Evolutionary conservation across 2,113 vertebrate genomes (phyloP), one percentile per base, ranked within the genome.

Genomic region (Mohoua ochrocephala): DNA sequence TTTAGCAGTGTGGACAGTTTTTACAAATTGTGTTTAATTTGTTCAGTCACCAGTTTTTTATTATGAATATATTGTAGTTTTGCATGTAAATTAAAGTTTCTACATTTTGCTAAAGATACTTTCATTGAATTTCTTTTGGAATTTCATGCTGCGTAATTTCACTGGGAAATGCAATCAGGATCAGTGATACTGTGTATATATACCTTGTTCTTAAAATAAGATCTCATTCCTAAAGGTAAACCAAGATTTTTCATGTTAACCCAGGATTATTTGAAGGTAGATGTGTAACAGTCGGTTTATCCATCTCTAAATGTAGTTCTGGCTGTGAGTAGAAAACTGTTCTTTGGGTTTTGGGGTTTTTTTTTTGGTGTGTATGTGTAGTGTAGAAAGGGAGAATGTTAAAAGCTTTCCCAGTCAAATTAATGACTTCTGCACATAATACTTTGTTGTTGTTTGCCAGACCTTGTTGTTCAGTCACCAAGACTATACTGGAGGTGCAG

Each of bases 51-150:
- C 82, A 93, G 13, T 95, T 93, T 97, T 96, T 93, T 97, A 89
- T 93, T 93, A 95, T 74, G 53, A 91, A 53, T 87, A 88, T 97
- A 60, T 93, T 97, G 82, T 96, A 93, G 92, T 97, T 97, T 96
- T 85, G 90, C 97, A 95, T 97, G 97, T 98, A 98, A 97, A 98
- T 98, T 98, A 98, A 98, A 98, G 69, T 98, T 97, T 98, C 91
- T 98, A 97, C 75, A 7, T 98, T 98, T 98, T 98, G 96, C 93
- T 97, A 95, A 95, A 92, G 54, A 49, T 4, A 22, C 19, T 74
- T 50, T 47, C 4, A 19, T 37, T 95, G 69, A 52, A 71, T 89
- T 92, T 86, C 49, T 26, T 91, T 89, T 64, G 73, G 16, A 15
- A 22, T 92, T 94, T 84, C 56, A 31, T 41, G 35, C 30, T 77